Percentiles rank a stretch among this genome's conserved stretches.
Conservation (phyloP, 2,888 invertebrate genomes). For the Nebria salina region DNA sequence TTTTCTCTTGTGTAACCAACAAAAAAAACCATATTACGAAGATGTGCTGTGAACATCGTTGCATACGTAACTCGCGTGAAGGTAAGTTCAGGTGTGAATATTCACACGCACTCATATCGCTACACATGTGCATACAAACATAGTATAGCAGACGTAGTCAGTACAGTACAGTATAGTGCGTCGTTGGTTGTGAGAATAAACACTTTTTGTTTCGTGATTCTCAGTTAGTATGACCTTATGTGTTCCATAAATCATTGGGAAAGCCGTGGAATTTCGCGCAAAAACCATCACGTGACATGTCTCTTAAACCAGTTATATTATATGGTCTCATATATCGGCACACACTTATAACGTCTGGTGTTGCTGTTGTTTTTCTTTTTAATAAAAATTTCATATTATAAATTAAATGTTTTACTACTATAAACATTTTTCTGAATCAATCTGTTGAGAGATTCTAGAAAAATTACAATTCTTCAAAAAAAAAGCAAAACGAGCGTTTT, state of each 20-base stretch:
- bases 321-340: conserved; percentile 23
- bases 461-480: not conserved
- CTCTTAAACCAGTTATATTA: conserved; percentile 40
- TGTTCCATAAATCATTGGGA: conserved; percentile 41
- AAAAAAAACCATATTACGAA: not conserved
- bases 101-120: conserved; percentile 8
- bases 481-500: not conserved
- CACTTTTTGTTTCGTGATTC: conserved; percentile 32
- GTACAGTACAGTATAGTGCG: not conserved
- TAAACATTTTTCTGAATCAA: too few relatives aligned
- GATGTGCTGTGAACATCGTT: conserved; percentile 8
- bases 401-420: too few relatives aligned
- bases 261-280: conserved; percentile 38
- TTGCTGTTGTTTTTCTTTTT: not conserved
- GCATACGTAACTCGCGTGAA: not conserved
- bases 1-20: not conserved
- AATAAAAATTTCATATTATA: too few relatives aligned
- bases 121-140: not conserved
- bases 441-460: not conserved
- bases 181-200: conserved; percentile 29
- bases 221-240: conserved; percentile 41
- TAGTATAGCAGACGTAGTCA: not conserved
- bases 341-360: conserved; percentile 12
- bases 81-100: conserved; percentile 6
- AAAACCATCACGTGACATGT: conserved; percentile 41